Percentiles rank a stretch among this genome's conserved stretches.
Evolutionary conservation across 2,888 invertebrate species (phyloP).

Genomic region (Orthonychiurus folsomi): DNA sequence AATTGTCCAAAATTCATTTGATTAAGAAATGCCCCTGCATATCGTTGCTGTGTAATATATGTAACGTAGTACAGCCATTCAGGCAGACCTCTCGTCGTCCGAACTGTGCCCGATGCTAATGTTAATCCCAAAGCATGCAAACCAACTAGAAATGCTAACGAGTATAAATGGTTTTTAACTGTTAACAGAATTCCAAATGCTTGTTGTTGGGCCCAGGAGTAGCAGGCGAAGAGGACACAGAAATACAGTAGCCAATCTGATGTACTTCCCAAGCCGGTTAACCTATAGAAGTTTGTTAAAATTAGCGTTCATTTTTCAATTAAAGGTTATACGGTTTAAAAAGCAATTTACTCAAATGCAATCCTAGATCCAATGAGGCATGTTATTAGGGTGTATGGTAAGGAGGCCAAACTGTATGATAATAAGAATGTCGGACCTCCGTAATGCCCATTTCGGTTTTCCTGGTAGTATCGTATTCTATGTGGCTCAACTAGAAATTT

Average conservation of each 20-base stretch:
- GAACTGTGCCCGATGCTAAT: constrained; percentile 42
- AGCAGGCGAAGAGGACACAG: constrained; percentile 72
- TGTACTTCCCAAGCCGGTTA: constrained; percentile 49
- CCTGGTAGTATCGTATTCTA: constrained; percentile 85
- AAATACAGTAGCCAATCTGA: constrained; percentile 59
- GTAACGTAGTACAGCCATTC: constrained; percentile 74
- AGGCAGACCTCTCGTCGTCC: constrained; percentile 67
- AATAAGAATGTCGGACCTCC: constrained; percentile 74
- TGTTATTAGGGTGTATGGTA: constrained; percentile 72
- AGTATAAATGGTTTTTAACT: constrained; percentile 65
- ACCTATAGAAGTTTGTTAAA: constrained; percentile 45
- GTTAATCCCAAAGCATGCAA: constrained; percentile 24
- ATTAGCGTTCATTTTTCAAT: constrained; percentile 33
- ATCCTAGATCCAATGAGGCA: constrained; percentile 55
- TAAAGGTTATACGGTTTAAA: background rate
- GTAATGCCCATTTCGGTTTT: constrained; percentile 79
- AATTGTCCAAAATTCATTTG: constrained; percentile 49
- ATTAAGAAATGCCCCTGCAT: constrained; percentile 66
- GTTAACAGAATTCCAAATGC: constrained; percentile 71
- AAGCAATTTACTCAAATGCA: constrained; percentile 41
- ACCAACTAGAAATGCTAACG: constrained; percentile 58
- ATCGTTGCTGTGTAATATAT: constrained; percentile 68
- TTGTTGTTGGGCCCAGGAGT: constrained; percentile 74
- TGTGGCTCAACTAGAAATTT: constrained; percentile 42
- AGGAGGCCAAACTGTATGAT: constrained; percentile 67